Conservation (phyloP, 2,888 invertebrate species). For the Chymomyza caudatula region DNA sequence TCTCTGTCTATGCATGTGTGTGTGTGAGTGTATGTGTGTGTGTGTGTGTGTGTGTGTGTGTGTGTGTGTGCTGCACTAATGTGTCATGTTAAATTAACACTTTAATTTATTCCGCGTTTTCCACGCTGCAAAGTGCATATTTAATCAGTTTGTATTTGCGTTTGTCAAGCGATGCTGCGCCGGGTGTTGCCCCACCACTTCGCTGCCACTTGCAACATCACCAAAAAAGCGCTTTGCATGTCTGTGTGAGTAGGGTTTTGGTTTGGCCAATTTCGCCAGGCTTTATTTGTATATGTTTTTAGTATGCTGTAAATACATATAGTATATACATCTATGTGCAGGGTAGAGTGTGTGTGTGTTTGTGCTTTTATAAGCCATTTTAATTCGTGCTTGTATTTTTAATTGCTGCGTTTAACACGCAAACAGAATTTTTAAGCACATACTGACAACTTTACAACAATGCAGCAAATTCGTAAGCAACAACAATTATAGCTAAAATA, state of each 20-base stretch:
- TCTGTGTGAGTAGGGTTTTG: not conserved
- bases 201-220: not conserved
- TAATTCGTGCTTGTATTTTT: constrained; percentile 69
- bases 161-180: constrained; percentile 30
- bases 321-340: not conserved
- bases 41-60: constrained; percentile 26
- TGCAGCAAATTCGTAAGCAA: constrained; percentile 36
- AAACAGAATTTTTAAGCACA: constrained; percentile 56
- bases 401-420: constrained; percentile 67
- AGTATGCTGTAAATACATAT: not conserved
- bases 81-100: constrained; percentile 75
- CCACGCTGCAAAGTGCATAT: constrained; percentile 71
- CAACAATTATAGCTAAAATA: not conserved
- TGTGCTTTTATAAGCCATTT: constrained; percentile 59
- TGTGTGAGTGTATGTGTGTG: constrained; percentile 2
- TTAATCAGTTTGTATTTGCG: constrained; percentile 71
- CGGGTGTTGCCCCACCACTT: not conserved
- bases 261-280: not conserved
- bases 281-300: not conserved
- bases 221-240: no score
- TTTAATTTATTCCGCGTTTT: constrained; percentile 74
- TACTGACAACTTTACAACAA: constrained; percentile 41
- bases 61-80: constrained; percentile 51
- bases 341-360: constrained; percentile 22
- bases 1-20: constrained; percentile 11